Base-by-base conservation (phyloP, 2,797 vertebrate species). In the Sebastolobus altivelis region DNA sequence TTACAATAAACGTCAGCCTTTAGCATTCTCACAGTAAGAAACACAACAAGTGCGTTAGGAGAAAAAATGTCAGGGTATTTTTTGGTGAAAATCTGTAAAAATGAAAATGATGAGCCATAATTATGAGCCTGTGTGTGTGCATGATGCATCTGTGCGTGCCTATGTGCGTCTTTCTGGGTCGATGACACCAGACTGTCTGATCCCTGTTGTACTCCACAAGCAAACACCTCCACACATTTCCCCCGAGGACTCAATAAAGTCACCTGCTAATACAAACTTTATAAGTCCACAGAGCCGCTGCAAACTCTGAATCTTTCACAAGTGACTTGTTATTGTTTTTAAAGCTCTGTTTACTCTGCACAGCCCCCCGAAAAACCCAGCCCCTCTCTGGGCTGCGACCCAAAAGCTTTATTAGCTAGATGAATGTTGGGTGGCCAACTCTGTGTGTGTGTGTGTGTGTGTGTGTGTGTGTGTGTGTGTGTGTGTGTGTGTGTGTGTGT, bases 261-360 rank as follows among this genome's bases (percentile, higher is more conserved):
- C 85, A 85, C 80, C 82, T 82, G 78, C 81, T 89, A 86, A 85
- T 69, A 77, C 68, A 81, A 43, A 29, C 54, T 84, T 88, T 87
- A 91, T 86, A 80, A 86, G 85, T 85, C 40, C 60, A 35, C 61
- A 73, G 74, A 82, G 80, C 72, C 3, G 79, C 75, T 56, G 61
- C 72, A 79, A 77, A 77, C 38, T 66, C 75, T 20, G 49, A 85
- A 77, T 86, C 78, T 88, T 91, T 92, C 86, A 89, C 69, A 77
- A 76, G 73, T 86, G 81, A 86, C 72, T 83, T 92, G 89, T 92
- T 92, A 89, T 93, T 89, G 80, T 93, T 92, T 90, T 93, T 86
- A 90, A 91, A 93, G 88, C 81, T 86, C 81, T 92, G 90, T 94
- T 94, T 95, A 92, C 90, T 83, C 81, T 81, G 72, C 70, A 55